A percentile compares a stretch with the other conserved stretches of the same genome.
phyloP scores from a whole-genome alignment of 2,113 vertebrate genomes.

The Ceuthmochares aereus region DNA sequence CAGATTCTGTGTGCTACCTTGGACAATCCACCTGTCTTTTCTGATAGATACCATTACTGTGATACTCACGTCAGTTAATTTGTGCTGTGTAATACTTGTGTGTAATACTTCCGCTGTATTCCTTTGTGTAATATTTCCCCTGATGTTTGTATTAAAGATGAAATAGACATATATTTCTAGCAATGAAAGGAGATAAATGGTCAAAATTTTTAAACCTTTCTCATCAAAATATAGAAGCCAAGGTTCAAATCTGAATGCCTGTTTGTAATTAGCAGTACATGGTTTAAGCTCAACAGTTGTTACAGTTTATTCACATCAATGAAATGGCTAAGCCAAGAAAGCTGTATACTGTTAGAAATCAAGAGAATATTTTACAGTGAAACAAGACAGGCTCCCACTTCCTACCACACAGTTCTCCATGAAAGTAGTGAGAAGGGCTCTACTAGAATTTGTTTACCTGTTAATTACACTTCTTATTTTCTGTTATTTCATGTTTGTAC shows the following conservation, averaged over 20 bases:
- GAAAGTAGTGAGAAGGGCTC: background rate
- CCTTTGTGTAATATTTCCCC: background rate
- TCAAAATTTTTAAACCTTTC: background rate
- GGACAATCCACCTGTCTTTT: background rate
- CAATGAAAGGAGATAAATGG: background rate
- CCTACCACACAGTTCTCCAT: background rate
- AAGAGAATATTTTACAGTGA: background rate
- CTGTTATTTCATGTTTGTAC: background rate
- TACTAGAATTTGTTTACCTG: background rate
- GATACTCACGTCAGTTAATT: background rate
- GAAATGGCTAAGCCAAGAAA: background rate
- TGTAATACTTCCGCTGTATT: too few species aligned
- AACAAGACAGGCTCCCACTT: background rate
- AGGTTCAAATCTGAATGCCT: background rate
- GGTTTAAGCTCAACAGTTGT: background rate
- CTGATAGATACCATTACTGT: background rate
- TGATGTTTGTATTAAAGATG: background rate
- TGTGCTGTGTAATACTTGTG: too few species aligned
- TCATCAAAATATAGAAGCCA: background rate
- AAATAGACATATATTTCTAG: background rate
- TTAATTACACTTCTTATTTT: background rate
- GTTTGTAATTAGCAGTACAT: background rate
- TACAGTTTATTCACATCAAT: background rate
- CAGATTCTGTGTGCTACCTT: background rate
- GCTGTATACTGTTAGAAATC: background rate